Evolutionary conservation across 1,140 invertebrate genomes (phyloP), one percentile per base, ranked within the genome.

Genomic region (Temnothorax curvispinosus): DNA sequence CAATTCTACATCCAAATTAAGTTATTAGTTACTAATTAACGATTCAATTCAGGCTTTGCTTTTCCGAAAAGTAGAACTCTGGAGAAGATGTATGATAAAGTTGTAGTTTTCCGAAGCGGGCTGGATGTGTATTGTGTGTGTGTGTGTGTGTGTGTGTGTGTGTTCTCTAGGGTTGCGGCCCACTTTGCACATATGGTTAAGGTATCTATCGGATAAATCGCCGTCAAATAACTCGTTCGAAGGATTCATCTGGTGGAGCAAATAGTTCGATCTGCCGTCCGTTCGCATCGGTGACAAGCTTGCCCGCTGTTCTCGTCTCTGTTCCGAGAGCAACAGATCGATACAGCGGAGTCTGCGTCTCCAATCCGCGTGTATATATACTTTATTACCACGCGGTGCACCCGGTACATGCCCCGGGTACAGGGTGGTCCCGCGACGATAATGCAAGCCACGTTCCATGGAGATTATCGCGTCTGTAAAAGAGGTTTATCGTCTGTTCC

Each of bases 291-390:
- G 77, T 69, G 76, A 74, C 67, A 67, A 85, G 85, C 86, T 71
- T 85, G 67, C 89, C 62, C 89, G 58, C 62, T 80, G 72, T 84
- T 87, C 91, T 50, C 74, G 52, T 87, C 91, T 92, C 89, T 87
- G 52, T 90, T 91, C 76, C 77, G 85, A 75, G 60, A 75, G 64
- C 52, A 32, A 47, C 89, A 91, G 93, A 95, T 95, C 95, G 95
- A 95, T 95, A 95, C 84, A 94, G 92, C 93, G 94, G 95, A 95
- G 95, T 94, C 94, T 95, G 95, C 95, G 95, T 95, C 93, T 94
- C 93, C 92, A 91, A 92, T 93, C 89, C 91, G 85, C 86, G 89
- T 87, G 89, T 91, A 91, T 92, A 92, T 91, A 89, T 89, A 91
- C 90, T 93, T 92, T 92, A 89, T 92, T 92, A 89, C 86, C 89